phyloP scores from a whole-genome alignment of 2,888 invertebrate genomes.

The Morpho achilles region DNA sequence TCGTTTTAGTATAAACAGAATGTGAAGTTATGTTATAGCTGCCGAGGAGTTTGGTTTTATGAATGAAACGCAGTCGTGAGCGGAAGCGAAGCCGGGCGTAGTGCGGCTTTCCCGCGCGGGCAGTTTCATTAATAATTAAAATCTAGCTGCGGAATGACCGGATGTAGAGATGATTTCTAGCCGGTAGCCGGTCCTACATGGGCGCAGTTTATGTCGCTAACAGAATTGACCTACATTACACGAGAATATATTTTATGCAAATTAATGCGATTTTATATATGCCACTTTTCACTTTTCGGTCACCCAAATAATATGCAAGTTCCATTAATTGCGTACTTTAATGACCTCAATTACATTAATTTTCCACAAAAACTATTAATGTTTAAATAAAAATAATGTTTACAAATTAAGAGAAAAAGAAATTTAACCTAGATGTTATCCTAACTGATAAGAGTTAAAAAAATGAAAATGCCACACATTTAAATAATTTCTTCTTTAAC shows the following conservation, averaged over 20 bases:
- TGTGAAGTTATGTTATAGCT: conserved; percentile 39
- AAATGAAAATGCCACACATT: too few relatives aligned
- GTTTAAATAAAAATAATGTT: too few relatives aligned
- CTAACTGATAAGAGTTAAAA: too few relatives aligned
- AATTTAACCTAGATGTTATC: too few relatives aligned
- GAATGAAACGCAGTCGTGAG: conserved; percentile 77
- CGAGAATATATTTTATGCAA: conserved; percentile 2
- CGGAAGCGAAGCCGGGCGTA: conserved; percentile 73
- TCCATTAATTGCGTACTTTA: too few relatives aligned
- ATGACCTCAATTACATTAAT: too few relatives aligned
- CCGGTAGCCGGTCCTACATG: conserved; percentile 44
- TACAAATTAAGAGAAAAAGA: too few relatives aligned
- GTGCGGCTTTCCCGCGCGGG: conserved; percentile 75
- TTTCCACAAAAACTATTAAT: too few relatives aligned
- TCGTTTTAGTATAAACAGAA: conserved; percentile 35
- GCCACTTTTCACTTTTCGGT: too few relatives aligned
- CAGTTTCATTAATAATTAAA: conserved; percentile 79
- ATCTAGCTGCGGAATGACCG: conserved; percentile 73
- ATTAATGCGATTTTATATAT: background rate
- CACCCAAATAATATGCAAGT: too few relatives aligned
- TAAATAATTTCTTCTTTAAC: too few relatives aligned
- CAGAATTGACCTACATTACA: conserved; percentile 17
- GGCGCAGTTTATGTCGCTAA: conserved; percentile 45
- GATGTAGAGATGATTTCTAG: conserved; percentile 76
- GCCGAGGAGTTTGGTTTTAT: conserved; percentile 54